These are phyloP conservation scores for Pica pica DNA, from an alignment of 2,113 vertebrate genomes.

Conservation along the genomic window DNA sequence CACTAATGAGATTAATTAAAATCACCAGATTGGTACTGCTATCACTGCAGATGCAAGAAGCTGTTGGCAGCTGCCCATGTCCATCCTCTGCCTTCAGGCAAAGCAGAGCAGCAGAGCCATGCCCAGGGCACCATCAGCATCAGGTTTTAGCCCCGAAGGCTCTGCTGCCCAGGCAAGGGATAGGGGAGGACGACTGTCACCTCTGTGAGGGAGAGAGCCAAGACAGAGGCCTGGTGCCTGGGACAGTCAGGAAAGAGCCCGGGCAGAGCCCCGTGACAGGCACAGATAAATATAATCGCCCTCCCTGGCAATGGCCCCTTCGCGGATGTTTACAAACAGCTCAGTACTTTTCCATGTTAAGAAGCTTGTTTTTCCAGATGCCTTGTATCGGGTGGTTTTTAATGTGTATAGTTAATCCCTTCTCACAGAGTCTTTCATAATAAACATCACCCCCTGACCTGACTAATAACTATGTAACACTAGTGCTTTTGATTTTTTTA, in stretches of 20 bases:
- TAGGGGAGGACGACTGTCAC: background rate
- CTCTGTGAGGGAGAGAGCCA: background rate
- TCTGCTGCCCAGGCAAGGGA: background rate
- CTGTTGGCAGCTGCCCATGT: background rate
- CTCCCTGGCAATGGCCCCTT: constrained; percentile 42
- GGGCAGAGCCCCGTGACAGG: constrained; percentile 39
- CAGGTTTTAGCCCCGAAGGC: background rate
- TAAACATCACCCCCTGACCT: constrained; percentile 62
- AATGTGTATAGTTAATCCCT: constrained; percentile 56
- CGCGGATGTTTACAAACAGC: constrained; percentile 61
- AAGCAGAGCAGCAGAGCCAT: background rate
- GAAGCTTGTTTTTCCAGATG: constrained; percentile 68
- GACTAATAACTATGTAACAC: constrained; percentile 38
- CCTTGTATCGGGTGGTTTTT: constrained; percentile 41
- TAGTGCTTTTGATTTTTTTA: constrained; percentile 5
- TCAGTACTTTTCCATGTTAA: constrained; percentile 63
- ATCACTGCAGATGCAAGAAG: background rate
- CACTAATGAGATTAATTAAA: background rate
- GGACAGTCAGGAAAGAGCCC: background rate
- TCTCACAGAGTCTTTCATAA: constrained; percentile 63
- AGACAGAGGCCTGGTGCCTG: background rate
- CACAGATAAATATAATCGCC: constrained; percentile 39
- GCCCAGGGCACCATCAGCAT: background rate
- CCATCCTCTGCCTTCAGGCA: background rate
- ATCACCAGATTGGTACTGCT: background rate